Percentiles rank a stretch among this genome's conserved stretches.
Conservation (phyloP, 2,113 vertebrate genomes). For the Panthera leo region DNA sequence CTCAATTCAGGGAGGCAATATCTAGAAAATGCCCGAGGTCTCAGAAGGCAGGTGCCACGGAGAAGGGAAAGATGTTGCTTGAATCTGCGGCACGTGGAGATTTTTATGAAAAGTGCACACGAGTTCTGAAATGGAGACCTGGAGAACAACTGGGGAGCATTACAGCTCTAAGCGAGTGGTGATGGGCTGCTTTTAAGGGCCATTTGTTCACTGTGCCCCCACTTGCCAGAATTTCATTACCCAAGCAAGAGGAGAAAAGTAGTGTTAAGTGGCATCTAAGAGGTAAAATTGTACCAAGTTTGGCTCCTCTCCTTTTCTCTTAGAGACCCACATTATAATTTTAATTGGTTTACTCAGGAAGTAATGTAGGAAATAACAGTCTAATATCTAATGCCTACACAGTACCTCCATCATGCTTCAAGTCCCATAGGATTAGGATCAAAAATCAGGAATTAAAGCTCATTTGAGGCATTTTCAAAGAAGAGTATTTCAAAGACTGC, state of each 20-base stretch:
- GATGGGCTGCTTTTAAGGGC: background rate
- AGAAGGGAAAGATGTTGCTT: background rate
- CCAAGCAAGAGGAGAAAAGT: background rate
- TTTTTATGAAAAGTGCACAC: background rate
- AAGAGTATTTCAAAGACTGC: background rate
- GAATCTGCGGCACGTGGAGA: background rate
- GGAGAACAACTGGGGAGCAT: background rate
- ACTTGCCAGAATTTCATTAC: slow-evolving; percentile 27
- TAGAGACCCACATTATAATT: slow-evolving; percentile 43
- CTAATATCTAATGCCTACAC: slow-evolving; percentile 4
- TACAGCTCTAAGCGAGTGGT: background rate
- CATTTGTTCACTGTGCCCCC: background rate
- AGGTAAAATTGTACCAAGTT: background rate
- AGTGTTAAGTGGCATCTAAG: background rate
- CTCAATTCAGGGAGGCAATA: background rate
- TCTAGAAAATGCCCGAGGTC: background rate
- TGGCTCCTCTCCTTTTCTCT: slow-evolving; percentile 41
- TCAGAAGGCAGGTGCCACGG: background rate
- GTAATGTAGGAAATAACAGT: slow-evolving; percentile 19
- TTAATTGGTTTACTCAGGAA: slow-evolving; percentile 65
- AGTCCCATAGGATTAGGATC: background rate
- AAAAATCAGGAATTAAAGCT: slow-evolving; percentile 44
- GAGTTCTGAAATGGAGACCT: background rate
- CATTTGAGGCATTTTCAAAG: background rate
- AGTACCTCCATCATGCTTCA: background rate